Conservation (phyloP, 2,797 vertebrate genomes). For the Acropternis orthonyx region DNA sequence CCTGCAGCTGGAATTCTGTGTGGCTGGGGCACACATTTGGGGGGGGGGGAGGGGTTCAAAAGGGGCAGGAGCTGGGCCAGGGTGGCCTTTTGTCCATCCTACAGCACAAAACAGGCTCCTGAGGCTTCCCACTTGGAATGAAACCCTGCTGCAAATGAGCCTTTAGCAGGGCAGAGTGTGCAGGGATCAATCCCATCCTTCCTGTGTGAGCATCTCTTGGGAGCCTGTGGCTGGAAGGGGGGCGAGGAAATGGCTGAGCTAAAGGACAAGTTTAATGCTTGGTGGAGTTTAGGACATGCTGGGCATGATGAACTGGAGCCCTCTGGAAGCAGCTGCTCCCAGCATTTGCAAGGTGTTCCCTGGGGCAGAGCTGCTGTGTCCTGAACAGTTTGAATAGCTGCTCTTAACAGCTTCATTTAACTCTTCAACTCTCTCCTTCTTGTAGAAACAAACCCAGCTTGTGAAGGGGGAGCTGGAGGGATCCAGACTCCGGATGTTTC, state of each 20-base stretch:
- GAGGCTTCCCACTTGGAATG: background rate
- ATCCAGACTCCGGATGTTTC: background rate
- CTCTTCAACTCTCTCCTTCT: background rate
- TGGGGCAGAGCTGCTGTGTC: background rate
- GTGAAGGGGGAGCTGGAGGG: slow-evolving; percentile 43
- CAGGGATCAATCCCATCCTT: background rate
- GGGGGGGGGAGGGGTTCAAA: background rate
- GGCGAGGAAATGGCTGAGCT: background rate
- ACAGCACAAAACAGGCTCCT: accelerated
- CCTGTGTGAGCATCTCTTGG: background rate
- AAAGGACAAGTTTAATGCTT: accelerated
- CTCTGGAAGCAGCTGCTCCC: background rate
- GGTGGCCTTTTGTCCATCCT: background rate
- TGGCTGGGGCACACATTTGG: background rate
- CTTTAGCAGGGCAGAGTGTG: background rate
- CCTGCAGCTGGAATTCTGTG: background rate
- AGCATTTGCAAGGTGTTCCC: background rate
- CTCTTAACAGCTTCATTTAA: background rate
- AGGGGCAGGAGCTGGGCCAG: background rate
- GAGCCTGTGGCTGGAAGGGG: background rate
- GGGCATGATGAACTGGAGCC: background rate
- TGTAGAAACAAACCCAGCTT: slow-evolving; percentile 44
- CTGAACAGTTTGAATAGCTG: background rate
- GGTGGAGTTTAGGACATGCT: background rate
- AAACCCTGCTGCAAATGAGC: background rate